A percentile compares a stretch with the other conserved stretches of the same genome.
phyloP scores from a whole-genome alignment of 2,797 vertebrate genomes.

The Oceanodroma leucorhoa region DNA sequence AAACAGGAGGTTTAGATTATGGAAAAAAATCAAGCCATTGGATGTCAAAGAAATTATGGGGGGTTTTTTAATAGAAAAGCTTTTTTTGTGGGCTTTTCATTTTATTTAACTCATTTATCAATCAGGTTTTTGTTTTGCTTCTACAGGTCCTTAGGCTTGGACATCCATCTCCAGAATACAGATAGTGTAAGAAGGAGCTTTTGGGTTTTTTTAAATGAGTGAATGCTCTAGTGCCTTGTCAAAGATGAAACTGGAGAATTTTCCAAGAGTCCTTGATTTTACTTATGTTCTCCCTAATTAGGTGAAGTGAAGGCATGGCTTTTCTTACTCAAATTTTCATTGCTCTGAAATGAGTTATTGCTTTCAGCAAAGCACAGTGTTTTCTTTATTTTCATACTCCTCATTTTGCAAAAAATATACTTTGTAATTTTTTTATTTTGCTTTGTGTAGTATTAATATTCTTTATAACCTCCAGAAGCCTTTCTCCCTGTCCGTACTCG shows the following conservation, averaged over 20 bases:
- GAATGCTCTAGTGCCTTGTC: background rate
- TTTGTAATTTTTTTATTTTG: background rate
- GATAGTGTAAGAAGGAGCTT: background rate
- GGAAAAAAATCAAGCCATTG: background rate
- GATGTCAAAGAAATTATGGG: background rate
- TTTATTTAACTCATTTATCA: background rate
- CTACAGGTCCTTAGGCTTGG: background rate
- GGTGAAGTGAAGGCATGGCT: background rate
- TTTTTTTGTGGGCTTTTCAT: background rate
- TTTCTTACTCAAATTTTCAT: background rate
- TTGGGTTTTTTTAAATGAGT: rapidly evolving
- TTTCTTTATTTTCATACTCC: background rate
- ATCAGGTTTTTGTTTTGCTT: background rate
- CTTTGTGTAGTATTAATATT: background rate
- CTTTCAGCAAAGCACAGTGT: background rate
- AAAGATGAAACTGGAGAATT: background rate
- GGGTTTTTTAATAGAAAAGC: background rate
- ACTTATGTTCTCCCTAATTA: background rate
- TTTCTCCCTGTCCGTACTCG: background rate
- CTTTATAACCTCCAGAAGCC: background rate
- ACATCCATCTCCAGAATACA: background rate
- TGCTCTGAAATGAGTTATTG: background rate
- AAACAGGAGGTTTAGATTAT: background rate
- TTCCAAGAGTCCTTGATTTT: background rate
- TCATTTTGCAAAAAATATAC: background rate